These are phyloP conservation scores for Microtus pennsylvanicus DNA, from an alignment of 2,113 vertebrate species.

Conservation along the genomic window DNA sequence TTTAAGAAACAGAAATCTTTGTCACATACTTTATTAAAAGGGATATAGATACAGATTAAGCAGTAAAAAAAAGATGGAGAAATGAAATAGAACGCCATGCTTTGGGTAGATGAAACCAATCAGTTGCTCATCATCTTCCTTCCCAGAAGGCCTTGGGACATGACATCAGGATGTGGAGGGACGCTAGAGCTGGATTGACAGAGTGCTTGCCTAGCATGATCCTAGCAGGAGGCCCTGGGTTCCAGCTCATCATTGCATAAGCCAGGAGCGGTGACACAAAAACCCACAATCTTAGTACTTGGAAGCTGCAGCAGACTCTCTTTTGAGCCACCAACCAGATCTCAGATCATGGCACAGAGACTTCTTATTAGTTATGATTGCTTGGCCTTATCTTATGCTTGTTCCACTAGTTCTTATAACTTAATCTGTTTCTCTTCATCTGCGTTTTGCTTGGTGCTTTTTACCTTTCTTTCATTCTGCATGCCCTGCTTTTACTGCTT, in stretches of 20 bases:
- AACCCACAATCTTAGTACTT: neutral
- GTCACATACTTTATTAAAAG: neutral
- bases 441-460: neutral
- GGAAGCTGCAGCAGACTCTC: neutral
- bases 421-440: neutral
- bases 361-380: neutral
- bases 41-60: neutral
- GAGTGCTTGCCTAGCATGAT: neutral
- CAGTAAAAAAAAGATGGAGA: constrained; percentile 44
- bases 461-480: neutral
- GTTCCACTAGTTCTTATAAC: neutral
- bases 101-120: constrained; percentile 57
- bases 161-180: constrained; percentile 30
- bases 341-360: neutral
- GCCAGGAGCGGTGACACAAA: neutral
- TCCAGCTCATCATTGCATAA: neutral
- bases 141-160: constrained; percentile 46
- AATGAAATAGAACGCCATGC: constrained; percentile 26
- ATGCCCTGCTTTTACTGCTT: neutral
- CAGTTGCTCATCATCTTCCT: constrained; percentile 51
- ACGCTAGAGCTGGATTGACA: neutral
- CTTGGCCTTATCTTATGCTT: neutral
- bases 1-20: constrained; percentile 45
- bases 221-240: neutral
- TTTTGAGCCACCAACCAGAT: neutral